These are phyloP conservation scores for Lasioglossum villosulum DNA, from an alignment of 2,888 invertebrate genomes.

Conservation along the genomic window DNA sequence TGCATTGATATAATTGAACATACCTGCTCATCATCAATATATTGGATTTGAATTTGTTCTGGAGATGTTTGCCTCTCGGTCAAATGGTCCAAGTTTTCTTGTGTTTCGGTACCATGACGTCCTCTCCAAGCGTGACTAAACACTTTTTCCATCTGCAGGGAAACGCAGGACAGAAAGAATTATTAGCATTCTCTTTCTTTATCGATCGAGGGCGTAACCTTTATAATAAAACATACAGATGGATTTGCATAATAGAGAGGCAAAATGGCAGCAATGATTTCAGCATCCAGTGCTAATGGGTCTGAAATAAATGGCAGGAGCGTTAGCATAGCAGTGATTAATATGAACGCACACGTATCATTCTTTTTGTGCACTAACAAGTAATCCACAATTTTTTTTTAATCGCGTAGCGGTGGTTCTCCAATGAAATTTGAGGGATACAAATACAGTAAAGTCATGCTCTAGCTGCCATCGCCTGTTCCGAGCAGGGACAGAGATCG, in stretches of 20 bases:
- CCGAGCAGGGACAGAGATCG: too few relatives aligned
- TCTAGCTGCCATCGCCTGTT: too few relatives aligned
- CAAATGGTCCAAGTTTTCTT: slow-evolving; percentile 58
- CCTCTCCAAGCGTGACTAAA: slow-evolving; percentile 96
- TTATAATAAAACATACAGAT: slow-evolving; percentile 32
- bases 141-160: slow-evolving; percentile 94
- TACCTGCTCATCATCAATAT: slow-evolving; percentile 75
- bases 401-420: background rate
- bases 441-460: background rate
- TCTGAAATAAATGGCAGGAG: slow-evolving; percentile 66
- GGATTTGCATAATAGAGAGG: slow-evolving; percentile 56
- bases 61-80: slow-evolving; percentile 62
- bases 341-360: slow-evolving; percentile 16
- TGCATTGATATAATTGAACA: background rate
- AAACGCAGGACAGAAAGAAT: background rate
- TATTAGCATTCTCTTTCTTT: background rate
- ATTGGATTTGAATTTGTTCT: slow-evolving; percentile 72
- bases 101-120: slow-evolving; percentile 87
- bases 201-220: background rate
- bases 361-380: slow-evolving; percentile 2
- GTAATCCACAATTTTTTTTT: background rate
- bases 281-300: slow-evolving; percentile 56
- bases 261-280: slow-evolving; percentile 57
- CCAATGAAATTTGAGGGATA: background rate
- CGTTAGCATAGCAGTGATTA: slow-evolving; percentile 53